phyloP scores from a whole-genome alignment of 2,888 invertebrate genomes.

The Cancer borealis region DNA sequence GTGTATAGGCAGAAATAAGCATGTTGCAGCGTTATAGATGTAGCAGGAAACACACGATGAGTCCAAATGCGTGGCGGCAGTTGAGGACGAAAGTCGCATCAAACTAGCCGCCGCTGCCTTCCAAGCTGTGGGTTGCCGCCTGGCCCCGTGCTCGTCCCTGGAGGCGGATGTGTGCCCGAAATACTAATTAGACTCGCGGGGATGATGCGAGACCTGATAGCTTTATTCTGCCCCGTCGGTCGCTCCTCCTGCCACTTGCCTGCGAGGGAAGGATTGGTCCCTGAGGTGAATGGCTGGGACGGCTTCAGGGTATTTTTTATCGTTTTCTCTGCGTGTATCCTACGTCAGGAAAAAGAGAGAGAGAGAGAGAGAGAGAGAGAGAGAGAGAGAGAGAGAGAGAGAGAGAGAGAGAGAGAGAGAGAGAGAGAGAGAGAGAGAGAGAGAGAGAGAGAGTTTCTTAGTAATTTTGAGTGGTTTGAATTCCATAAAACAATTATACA shows the following conservation, averaged over 20 bases:
- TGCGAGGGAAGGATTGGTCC: conserved; percentile 28
- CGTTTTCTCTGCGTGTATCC: not conserved
- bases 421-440: conserved; percentile 30
- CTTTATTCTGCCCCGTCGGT: conserved; percentile 55
- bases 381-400: not conserved
- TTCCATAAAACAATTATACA: not conserved
- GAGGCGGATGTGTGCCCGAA: conserved; percentile 54
- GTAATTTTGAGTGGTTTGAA: too few relatives aligned
- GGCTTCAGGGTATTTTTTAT: not conserved
- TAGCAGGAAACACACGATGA: not conserved
- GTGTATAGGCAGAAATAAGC: not conserved
- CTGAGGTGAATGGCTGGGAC: conserved; percentile 25
- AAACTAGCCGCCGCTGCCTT: conserved; percentile 3
- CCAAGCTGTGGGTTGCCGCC: conserved; percentile 40
- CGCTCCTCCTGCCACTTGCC: conserved; percentile 22
- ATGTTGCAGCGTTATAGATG: not conserved
- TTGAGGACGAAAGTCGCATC: not conserved
- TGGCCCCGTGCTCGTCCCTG: conserved; percentile 49
- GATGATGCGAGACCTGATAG: conserved; percentile 49
- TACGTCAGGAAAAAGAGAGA: not conserved
- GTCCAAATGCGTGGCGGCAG: not conserved
- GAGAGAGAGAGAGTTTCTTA: not conserved
- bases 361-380: not conserved
- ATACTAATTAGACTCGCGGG: conserved; percentile 51
- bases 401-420: conserved; percentile 1